Evolutionary conservation across 2,113 vertebrate species (phyloP), one percentile per base, ranked within the genome.

Genomic region (Varanus komodoensis): DNA sequence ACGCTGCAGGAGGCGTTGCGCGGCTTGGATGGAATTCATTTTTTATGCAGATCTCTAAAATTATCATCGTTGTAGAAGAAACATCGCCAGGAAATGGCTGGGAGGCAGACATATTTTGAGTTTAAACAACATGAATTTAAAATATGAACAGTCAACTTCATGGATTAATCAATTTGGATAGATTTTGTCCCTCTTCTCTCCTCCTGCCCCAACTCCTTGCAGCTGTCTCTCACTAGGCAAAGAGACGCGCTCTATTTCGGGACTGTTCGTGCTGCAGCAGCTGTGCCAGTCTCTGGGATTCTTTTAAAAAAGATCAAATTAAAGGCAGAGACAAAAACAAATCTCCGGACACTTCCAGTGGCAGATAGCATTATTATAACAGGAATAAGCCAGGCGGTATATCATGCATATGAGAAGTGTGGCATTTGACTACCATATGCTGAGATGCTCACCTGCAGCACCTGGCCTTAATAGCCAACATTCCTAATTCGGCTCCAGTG

Each of bases 161-260:
- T 95, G 89, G 94, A 96, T 97, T 97, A 97, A 97, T 97, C 96
- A 96, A 92, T 95, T 95, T 92, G 95, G 96, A 97, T 96, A 96
- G 73, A 94, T 96, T 97, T 96, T 95, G 44, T 85, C 54, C 74
- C 32, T 29, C 77, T 34, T 4, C 32, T 27, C 48, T 5, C 87
- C 87, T 38, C 44, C 2, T 8, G 61, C 82, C 95, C 93, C 77
- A n/a, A 89, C 92, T 86, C 82, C 96, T 89, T 96, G 95, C 97
- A 97, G 96, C 97, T 97, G 97, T 97, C 97, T 97, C 92, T 96
- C 86, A 9, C 95, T 95, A 94, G 95, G 94, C 95, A 95, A 95
- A 97, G 94, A 95, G 96, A 96, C 96, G 96, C 94, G 89, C 96
- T 97, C 96, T 98, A 94, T 97, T 97, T 97, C 96, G 95, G 96